Conservation (phyloP, 64 coral and sea anemone genomes). For the Catalaphyllia jardinei region DNA sequence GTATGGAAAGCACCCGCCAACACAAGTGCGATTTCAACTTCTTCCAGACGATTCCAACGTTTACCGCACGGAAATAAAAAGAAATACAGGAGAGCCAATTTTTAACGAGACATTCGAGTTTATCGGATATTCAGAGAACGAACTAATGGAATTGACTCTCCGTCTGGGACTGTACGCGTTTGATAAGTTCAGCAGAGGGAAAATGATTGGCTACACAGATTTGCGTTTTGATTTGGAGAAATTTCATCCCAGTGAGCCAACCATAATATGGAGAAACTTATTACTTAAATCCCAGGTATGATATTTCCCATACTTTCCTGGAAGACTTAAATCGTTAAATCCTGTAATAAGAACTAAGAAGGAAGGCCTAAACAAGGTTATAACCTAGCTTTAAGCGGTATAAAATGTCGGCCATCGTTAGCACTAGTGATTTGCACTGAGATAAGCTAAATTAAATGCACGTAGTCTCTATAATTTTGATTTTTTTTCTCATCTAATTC, state of each 20-base stretch:
- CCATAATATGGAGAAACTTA: slow-evolving; percentile 80
- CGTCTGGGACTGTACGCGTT: slow-evolving; percentile 75
- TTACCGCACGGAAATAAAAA: slow-evolving; percentile 80
- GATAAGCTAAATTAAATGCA: background rate
- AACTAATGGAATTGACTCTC: slow-evolving; percentile 69
- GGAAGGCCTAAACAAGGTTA: too few species aligned
- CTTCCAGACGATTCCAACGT: slow-evolving; percentile 76
- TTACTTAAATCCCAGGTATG: slow-evolving; percentile 73
- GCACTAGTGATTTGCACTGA: background rate
- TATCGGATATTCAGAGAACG: slow-evolving; percentile 79
- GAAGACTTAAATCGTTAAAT: too few species aligned
- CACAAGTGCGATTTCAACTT: slow-evolving; percentile 92
- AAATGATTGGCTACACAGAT: slow-evolving; percentile 71
- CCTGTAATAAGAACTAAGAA: background rate
- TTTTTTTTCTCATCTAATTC: too few species aligned
- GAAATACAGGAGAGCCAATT: slow-evolving; percentile 68
- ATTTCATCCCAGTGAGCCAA: slow-evolving; percentile 68
- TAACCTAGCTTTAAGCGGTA: background rate
- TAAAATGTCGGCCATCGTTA: background rate
- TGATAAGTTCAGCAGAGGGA: slow-evolving; percentile 82
- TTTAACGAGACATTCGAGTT: slow-evolving; percentile 96
- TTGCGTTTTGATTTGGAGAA: slow-evolving; percentile 62
- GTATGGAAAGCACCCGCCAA: slow-evolving; percentile 67
- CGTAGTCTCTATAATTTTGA: too few species aligned
- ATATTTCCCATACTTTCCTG: background rate